These are phyloP conservation scores for Tolypeutes matacus DNA, from an alignment of 2,797 vertebrate species.

Conservation along the genomic window DNA sequence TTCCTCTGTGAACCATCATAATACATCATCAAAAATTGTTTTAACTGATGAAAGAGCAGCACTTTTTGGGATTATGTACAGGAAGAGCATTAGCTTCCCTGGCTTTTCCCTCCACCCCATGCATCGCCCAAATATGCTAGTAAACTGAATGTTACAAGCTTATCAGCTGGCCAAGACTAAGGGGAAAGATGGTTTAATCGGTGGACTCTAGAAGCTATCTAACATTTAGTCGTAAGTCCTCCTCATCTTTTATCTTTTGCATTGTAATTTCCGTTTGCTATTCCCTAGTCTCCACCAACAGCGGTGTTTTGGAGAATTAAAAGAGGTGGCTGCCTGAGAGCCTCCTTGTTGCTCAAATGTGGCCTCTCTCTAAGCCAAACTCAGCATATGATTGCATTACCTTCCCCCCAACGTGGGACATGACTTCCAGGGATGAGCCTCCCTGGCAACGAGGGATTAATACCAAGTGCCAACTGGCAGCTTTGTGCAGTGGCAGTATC, in stretches of 20 bases:
- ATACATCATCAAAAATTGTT: not conserved
- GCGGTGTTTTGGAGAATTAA: slow-evolving; percentile 38
- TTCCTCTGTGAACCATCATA: not conserved
- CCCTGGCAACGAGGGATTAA: no score
- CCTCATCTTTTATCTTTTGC: not conserved
- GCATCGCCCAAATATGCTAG: not conserved
- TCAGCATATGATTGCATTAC: no score
- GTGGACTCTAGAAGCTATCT: not conserved
- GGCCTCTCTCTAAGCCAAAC: no score
- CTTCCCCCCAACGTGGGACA: no score
- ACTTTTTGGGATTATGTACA: not conserved
- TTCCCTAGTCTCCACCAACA: not conserved
- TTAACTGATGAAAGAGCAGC: not conserved
- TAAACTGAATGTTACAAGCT: not conserved
- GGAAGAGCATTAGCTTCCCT: not conserved
- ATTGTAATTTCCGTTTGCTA: slow-evolving; percentile 8
- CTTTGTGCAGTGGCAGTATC: no score
- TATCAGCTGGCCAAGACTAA: not conserved
- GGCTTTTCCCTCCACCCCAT: not conserved
- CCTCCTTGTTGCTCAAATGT: no score
- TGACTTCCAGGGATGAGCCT: no score
- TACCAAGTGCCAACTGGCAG: no score
- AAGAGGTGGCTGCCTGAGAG: not conserved
- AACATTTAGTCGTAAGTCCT: not conserved
- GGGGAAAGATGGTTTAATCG: not conserved